Evolutionary conservation across 2,113 vertebrate species (phyloP).

Genomic region (Eclectus roratus): DNA sequence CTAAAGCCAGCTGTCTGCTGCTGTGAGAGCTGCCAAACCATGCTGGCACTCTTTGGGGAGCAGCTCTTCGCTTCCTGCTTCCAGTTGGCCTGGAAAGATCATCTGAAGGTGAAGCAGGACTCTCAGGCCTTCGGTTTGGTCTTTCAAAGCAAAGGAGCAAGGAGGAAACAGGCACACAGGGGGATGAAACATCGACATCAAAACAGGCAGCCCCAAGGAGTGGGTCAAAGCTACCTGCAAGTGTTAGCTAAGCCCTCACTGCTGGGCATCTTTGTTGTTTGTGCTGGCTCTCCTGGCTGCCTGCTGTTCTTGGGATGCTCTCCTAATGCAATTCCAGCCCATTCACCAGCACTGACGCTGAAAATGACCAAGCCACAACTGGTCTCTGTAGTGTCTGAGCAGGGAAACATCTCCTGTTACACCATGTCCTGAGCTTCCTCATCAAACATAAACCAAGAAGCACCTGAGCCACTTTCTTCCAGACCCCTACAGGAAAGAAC

Average conservation of each 20-base stretch:
- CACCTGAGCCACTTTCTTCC: background rate
- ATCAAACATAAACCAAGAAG: background rate
- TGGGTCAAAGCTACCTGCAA: background rate
- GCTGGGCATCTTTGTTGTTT: background rate
- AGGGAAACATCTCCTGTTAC: background rate
- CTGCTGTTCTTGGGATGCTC: background rate
- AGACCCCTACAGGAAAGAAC: background rate
- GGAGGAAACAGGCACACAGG: background rate
- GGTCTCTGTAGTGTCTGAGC: background rate
- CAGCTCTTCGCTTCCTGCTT: background rate
- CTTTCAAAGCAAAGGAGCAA: background rate
- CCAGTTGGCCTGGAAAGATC: background rate
- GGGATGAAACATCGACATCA: background rate
- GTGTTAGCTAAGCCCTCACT: background rate
- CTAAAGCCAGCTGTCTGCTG: slow-evolving; percentile 31
- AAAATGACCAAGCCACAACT: background rate
- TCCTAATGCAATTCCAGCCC: background rate
- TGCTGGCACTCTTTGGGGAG: background rate
- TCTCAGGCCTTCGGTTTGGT: background rate
- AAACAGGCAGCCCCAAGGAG: background rate
- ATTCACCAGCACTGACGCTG: background rate
- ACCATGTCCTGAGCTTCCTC: background rate
- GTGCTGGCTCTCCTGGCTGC: background rate
- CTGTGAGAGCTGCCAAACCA: slow-evolving; percentile 17
- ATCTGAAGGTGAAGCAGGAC: background rate